phyloP scores from a whole-genome alignment of 2,888 invertebrate species.

The Pachydiplax longipennis region DNA sequence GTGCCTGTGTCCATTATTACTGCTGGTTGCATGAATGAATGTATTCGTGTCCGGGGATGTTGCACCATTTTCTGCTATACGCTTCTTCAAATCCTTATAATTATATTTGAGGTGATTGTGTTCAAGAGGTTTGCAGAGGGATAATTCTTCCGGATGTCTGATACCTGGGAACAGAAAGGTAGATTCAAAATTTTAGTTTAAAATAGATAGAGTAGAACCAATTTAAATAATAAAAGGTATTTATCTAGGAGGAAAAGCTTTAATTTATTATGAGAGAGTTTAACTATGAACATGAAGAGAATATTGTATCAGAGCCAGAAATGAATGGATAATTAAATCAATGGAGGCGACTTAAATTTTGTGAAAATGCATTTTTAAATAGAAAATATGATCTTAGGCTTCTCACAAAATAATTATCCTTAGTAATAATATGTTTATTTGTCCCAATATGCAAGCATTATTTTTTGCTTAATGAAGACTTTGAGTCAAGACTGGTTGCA shows the following conservation, averaged over 20 bases:
- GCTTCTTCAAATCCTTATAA: conserved; percentile 72
- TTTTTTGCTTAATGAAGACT: too few relatives aligned
- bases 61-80: conserved; percentile 60
- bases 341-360: too few relatives aligned
- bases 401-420: too few relatives aligned
- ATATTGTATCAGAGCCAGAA: too few relatives aligned
- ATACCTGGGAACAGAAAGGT: conserved; percentile 70
- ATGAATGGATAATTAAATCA: too few relatives aligned
- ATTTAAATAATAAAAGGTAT: neutral
- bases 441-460: too few relatives aligned
- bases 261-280: too few relatives aligned
- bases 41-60: conserved; percentile 76
- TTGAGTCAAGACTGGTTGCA: too few relatives aligned
- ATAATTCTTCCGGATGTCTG: conserved; percentile 96
- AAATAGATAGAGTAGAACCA: neutral
- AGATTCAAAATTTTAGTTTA: neutral
- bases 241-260: neutral
- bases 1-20: conserved; percentile 27
- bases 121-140: conserved; percentile 89
- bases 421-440: too few relatives aligned
- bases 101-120: conserved; percentile 85
- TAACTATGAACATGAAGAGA: too few relatives aligned
- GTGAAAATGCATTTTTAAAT: too few relatives aligned
- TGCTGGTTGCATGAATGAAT: conserved; percentile 68
- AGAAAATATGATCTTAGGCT: too few relatives aligned